These are phyloP conservation scores for Hoplostethus atlanticus DNA, from an alignment of 2,797 vertebrate species.

Conservation along the genomic window DNA sequence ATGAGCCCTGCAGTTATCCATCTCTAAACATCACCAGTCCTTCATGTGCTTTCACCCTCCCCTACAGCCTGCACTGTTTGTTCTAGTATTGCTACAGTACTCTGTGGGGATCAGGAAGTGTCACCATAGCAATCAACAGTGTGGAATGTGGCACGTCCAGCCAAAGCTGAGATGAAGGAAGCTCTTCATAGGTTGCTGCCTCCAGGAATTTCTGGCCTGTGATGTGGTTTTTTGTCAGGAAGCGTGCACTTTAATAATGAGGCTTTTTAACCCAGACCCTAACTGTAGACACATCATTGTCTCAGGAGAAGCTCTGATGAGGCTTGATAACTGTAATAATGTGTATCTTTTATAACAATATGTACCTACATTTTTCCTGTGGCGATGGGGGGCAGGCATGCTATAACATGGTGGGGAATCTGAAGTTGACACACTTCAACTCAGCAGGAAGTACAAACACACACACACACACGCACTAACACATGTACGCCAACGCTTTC, in stretches of 20 bases:
- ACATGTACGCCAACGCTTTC: neutral
- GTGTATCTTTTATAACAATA: neutral
- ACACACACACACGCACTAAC: neutral
- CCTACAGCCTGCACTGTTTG: constrained; percentile 41
- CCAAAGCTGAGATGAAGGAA: constrained; percentile 28
- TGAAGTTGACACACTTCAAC: constrained; percentile 4
- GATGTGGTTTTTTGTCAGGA: neutral
- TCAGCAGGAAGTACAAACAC: constrained; percentile 8
- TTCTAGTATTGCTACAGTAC: constrained; percentile 37
- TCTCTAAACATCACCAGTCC: constrained; percentile 34
- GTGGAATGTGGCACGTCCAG: constrained; percentile 21
- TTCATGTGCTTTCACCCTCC: constrained; percentile 1
- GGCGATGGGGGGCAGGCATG: neutral
- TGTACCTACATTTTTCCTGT: neutral
- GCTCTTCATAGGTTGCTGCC: constrained; percentile 16
- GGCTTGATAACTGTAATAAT: constrained; percentile 1
- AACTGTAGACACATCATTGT: constrained; percentile 13
- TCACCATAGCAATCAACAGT: constrained; percentile 33
- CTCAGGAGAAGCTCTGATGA: constrained; percentile 20
- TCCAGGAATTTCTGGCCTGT: constrained; percentile 22
- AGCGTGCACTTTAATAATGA: constrained; percentile 12
- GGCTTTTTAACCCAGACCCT: constrained; percentile 28
- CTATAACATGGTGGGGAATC: neutral
- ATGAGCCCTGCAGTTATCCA: constrained; percentile 17
- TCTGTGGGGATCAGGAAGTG: constrained; percentile 33